phyloP scores from a whole-genome alignment of 2,888 invertebrate species.

The Cheilosia urbana region DNA sequence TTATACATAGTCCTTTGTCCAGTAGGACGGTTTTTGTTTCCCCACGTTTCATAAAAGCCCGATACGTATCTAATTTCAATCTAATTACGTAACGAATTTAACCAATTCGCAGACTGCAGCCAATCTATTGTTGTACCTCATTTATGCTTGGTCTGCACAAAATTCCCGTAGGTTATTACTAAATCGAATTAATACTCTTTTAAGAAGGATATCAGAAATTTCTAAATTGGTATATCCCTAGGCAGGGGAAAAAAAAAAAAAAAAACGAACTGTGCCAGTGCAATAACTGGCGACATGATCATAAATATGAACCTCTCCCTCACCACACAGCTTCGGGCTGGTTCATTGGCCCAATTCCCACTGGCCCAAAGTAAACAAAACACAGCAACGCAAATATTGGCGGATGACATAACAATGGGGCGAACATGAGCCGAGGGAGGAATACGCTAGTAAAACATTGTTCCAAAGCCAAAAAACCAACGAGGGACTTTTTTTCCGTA shows the following conservation, averaged over 20 bases:
- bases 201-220: slow-evolving; percentile 62
- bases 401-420: slow-evolving; percentile 53
- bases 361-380: slow-evolving; percentile 56
- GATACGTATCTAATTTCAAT: too few species aligned
- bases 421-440: slow-evolving; percentile 18
- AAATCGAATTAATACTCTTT: slow-evolving; percentile 47
- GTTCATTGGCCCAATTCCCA: slow-evolving; percentile 60
- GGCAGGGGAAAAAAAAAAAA: slow-evolving; percentile 1
- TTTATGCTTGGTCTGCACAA: slow-evolving; percentile 4
- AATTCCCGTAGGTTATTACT: slow-evolving; percentile 22
- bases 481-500: slow-evolving; percentile 8
- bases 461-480: slow-evolving; percentile 63
- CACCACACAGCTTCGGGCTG: slow-evolving; percentile 18
- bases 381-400: slow-evolving; percentile 35
- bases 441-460: slow-evolving; percentile 48
- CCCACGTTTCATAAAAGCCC: too few species aligned
- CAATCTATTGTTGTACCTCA: too few species aligned
- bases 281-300: slow-evolving; percentile 56
- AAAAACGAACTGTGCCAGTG: slow-evolving; percentile 11
- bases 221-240: slow-evolving; percentile 39
- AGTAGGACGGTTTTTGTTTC: too few species aligned
- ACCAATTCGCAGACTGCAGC: too few species aligned
- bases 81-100: too few species aligned
- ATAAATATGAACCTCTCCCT: slow-evolving; percentile 54
- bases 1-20: too few species aligned